phyloP scores from a whole-genome alignment of 2,797 vertebrate genomes.

The Acomys russatus region DNA sequence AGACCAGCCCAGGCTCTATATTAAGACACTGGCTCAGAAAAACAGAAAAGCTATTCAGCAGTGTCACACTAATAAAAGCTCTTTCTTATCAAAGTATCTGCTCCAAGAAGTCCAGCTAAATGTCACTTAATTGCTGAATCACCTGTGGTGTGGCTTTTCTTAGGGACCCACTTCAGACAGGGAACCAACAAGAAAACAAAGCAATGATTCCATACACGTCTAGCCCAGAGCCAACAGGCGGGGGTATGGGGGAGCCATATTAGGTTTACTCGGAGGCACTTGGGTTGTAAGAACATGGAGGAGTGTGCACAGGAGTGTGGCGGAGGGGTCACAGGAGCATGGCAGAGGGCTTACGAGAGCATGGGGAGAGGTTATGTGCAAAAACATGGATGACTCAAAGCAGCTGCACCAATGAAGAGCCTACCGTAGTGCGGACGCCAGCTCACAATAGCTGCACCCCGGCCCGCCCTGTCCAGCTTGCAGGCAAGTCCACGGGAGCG shows the following conservation, averaged over 20 bases:
- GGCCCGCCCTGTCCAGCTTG: background rate
- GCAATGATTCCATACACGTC: no score
- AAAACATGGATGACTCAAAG: background rate
- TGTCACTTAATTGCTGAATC: conserved; percentile 43
- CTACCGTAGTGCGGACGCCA: background rate
- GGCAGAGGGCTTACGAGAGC: background rate
- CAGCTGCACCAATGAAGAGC: background rate
- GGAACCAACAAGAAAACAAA: background rate
- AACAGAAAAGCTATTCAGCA: background rate
- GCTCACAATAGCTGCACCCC: background rate
- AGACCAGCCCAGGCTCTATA: background rate
- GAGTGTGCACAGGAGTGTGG: background rate
- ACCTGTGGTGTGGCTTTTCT: background rate
- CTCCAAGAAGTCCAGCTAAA: conserved; percentile 30
- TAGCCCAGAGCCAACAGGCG: no score
- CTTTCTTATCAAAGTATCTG: conserved; percentile 27
- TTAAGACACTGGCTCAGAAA: background rate
- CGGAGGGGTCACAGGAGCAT: background rate
- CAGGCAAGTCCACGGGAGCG: background rate
- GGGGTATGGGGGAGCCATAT: no score
- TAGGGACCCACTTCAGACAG: background rate
- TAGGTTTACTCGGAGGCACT: background rate
- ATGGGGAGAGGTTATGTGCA: background rate
- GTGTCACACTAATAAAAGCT: background rate
- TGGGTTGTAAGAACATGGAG: background rate